Evolutionary conservation across 1,140 invertebrate genomes (phyloP), one percentile per base, ranked within the genome.

Genomic region (Atta colombica): DNA sequence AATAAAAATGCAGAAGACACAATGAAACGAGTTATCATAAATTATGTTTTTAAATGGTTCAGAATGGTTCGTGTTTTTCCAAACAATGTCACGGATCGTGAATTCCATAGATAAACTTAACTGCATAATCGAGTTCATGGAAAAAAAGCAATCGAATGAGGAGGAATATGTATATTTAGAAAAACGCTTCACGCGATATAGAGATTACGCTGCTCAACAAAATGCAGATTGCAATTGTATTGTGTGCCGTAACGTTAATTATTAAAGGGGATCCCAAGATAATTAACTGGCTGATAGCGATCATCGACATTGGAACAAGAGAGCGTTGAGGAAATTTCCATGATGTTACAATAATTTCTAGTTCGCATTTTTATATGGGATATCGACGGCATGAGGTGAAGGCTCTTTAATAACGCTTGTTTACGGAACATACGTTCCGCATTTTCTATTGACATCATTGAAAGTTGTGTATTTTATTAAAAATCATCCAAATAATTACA

Each of bases 231-330:
- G 72, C 65, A 69, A 68, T 35, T 25, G 35, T 53, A 58, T 69
- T 55, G 31, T 21, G 49, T 28, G 49, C 49, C n/a, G 49, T 45
- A n/a, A 66, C 77, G 45, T 45, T 81, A 71, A 81, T 81, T 81
- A 81, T 71, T 81, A 81, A 69, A 81, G 78, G 51, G 1, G 35
- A 18, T 88, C 45, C 8, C 16, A 55, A 71, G 51, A 12, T 58
- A 86, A 88, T 80, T 66, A 86, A 85, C 65, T 25, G 74, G 53
- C 12, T 28, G 78, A 89, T 88, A 88, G 58, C 16, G 58, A 89
- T 89, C 87, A 7, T 71, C 6, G 49, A 63, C 39, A 45, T 45
- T 10, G 39, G 39, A 60, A 21, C 28, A 12, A 31, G 25, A 16
- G 18, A 74, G 49, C 12, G 18, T 1, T 39, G 25, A 31, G 45